A percentile compares a stretch with the other conserved stretches of the same genome.
Evolutionary conservation across 2,888 invertebrate species (phyloP).

Genomic region (Tachina fera): DNA sequence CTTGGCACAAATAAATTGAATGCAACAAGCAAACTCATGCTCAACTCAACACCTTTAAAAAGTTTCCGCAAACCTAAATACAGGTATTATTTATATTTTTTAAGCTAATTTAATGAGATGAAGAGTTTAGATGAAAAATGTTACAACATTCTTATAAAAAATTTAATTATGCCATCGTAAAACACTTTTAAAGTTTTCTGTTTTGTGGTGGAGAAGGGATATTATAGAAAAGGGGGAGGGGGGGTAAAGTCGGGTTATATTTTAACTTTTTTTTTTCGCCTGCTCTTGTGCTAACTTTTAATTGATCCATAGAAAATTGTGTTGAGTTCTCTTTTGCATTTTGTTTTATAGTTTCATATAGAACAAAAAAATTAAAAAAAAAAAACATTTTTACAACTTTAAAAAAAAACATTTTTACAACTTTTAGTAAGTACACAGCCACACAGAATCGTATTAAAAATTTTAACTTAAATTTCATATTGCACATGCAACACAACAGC

Average conservation of each 20-base stretch:
- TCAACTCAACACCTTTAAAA: background rate
- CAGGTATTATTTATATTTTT: background rate
- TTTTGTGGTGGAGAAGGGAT: background rate
- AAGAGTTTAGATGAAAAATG: conserved; percentile 14
- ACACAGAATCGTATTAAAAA: conserved; percentile 30
- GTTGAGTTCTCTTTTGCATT: conserved; percentile 30
- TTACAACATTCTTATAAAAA: conserved; percentile 30
- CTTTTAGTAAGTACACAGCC: conserved; percentile 19
- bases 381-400: conserved; percentile 43
- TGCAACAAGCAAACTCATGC: background rate
- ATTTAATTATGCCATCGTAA: conserved; percentile 47
- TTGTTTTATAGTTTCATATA: background rate
- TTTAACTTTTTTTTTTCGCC: background rate
- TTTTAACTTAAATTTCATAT: conserved; percentile 33
- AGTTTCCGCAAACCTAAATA: background rate
- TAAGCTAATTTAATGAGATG: conserved; percentile 43
- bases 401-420: conserved; percentile 37
- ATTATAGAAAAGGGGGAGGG: too few species aligned
- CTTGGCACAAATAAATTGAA: background rate
- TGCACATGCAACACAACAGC: conserved; percentile 27
- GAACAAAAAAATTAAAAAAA: background rate
- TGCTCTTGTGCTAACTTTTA: conserved; percentile 42
- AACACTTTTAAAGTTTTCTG: conserved; percentile 44
- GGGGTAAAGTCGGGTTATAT: background rate
- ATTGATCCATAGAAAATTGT: conserved; percentile 46